phyloP scores from a whole-genome alignment of 2,888 invertebrate species.

The Tenthredo scrophulariae region DNA sequence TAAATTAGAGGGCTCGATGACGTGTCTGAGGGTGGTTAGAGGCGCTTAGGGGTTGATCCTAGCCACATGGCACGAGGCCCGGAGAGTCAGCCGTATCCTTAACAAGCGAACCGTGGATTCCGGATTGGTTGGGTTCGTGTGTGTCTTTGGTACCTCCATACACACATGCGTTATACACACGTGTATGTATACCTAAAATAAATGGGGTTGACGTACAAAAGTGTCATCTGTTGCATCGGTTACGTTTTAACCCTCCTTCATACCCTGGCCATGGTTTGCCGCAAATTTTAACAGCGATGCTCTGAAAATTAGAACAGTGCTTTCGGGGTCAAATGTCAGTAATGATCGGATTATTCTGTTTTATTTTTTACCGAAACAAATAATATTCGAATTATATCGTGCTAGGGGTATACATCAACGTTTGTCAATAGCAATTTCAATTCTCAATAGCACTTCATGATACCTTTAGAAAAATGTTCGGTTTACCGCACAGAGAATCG shows the following conservation, averaged over 20 bases:
- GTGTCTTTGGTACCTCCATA: slow-evolving; percentile 58
- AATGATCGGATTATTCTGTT: neutral
- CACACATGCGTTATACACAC: slow-evolving; percentile 41
- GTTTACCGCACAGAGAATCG: neutral
- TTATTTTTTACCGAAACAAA: neutral
- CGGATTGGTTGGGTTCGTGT: slow-evolving; percentile 55
- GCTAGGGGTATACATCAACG: neutral
- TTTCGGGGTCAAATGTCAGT: neutral
- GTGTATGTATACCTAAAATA: slow-evolving; percentile 54
- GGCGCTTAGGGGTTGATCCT: slow-evolving; percentile 43
- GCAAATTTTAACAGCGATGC: slow-evolving; percentile 18
- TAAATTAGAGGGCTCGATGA: slow-evolving; percentile 69
- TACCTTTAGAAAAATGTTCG: neutral
- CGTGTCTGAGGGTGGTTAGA: slow-evolving; percentile 60
- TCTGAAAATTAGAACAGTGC: neutral
- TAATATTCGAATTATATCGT: neutral
- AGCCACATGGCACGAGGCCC: slow-evolving; percentile 73
- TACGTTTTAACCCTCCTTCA: slow-evolving; percentile 58
- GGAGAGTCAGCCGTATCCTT: slow-evolving; percentile 54
- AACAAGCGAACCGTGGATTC: slow-evolving; percentile 60
- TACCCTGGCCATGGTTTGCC: neutral
- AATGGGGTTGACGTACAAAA: slow-evolving; percentile 64
- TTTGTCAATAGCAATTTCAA: neutral
- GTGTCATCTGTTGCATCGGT: slow-evolving; percentile 76
- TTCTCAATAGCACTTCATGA: neutral